Evolutionary conservation across 2,113 vertebrate genomes (phyloP).

Genomic region (Pangasianodon gigas): DNA sequence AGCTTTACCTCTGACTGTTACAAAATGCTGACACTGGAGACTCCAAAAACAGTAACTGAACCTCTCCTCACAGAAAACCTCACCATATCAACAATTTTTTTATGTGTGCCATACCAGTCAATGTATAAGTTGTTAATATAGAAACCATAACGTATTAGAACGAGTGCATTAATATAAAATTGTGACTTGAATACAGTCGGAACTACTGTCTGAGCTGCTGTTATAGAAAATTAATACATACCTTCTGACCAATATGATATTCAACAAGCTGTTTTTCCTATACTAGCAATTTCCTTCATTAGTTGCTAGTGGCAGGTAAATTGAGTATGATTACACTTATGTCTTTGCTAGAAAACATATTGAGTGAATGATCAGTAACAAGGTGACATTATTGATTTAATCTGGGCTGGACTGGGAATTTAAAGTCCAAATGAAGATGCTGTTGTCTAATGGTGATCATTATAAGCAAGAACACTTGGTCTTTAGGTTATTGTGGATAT

Average conservation of each 20-base stretch:
- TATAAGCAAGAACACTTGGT: background rate
- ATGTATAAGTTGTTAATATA: background rate
- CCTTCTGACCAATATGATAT: background rate
- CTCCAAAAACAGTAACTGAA: background rate
- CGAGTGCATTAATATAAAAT: background rate
- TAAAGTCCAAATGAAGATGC: background rate
- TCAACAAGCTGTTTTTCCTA: background rate
- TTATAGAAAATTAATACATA: background rate
- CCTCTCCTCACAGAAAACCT: background rate
- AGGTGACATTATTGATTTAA: background rate
- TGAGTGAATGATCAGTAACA: background rate
- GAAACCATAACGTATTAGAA: background rate
- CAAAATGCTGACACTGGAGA: background rate
- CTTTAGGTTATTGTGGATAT: background rate
- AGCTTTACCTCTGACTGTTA: background rate
- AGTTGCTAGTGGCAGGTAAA: background rate
- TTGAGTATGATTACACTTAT: background rate
- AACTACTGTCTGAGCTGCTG: background rate
- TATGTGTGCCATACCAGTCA: background rate
- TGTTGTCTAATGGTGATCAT: background rate
- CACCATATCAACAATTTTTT: background rate
- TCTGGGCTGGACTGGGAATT: background rate
- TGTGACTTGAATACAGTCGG: background rate
- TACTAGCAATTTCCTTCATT: background rate
- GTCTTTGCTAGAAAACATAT: background rate